These are phyloP conservation scores for Sminthurinus aureus DNA, from an alignment of 2,888 invertebrate genomes.

Conservation along the genomic window DNA sequence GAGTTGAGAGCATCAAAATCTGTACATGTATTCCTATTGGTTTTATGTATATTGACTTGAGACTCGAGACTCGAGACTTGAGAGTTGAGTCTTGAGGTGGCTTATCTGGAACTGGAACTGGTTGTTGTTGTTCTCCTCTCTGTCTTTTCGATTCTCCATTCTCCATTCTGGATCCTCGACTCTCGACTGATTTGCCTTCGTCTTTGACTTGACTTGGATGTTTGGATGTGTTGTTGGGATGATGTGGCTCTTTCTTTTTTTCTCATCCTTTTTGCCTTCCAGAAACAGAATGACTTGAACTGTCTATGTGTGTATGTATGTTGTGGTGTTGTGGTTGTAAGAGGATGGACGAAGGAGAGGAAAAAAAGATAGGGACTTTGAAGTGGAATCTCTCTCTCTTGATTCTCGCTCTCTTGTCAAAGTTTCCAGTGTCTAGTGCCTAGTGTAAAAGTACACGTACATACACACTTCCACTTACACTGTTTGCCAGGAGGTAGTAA, in stretches of 20 bases:
- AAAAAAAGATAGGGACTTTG: not conserved
- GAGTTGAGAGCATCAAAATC: not conserved
- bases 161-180: not conserved
- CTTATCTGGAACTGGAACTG: constrained; percentile 39
- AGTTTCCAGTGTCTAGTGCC: not conserved
- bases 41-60: constrained; percentile 25
- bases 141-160: too few species aligned
- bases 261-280: not conserved
- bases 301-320: not conserved
- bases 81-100: too few species aligned
- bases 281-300: not conserved
- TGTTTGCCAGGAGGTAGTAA: not conserved
- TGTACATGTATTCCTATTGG: not conserved
- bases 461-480: not conserved
- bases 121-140: constrained; percentile 22
- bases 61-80: too few species aligned
- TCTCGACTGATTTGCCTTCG: constrained; percentile 25
- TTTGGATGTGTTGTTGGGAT: constrained; percentile 14
- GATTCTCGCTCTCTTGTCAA: not conserved
- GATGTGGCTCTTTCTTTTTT: constrained; percentile 30
- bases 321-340: constrained; percentile 21
- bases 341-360: not conserved
- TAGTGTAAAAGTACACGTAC: not conserved
- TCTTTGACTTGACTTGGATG: too few species aligned
- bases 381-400: constrained; percentile 16